Percentiles rank a stretch among this genome's conserved stretches.
phyloP scores from a whole-genome alignment of 2,797 vertebrate genomes.

The Platalea minor region DNA sequence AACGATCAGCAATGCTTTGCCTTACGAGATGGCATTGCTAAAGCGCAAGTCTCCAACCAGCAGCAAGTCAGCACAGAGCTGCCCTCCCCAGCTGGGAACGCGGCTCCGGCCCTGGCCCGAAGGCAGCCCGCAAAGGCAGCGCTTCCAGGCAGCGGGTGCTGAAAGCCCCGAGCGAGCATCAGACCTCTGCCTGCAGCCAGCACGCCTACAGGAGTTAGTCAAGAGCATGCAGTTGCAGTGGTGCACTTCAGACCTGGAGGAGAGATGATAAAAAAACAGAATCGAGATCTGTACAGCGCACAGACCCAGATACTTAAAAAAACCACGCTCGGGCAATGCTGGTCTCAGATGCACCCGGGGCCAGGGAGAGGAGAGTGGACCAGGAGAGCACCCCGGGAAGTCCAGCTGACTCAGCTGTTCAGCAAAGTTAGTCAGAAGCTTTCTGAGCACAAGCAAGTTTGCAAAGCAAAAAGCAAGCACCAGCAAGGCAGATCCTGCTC shows the following conservation, averaged over 20 bases:
- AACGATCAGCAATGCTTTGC: background rate
- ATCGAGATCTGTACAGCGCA: accelerated
- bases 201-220: accelerated
- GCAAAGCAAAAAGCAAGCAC: background rate
- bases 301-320: background rate
- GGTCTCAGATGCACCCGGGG: accelerated
- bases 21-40: background rate
- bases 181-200: background rate
- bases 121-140: background rate
- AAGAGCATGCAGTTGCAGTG: accelerated
- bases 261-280: background rate
- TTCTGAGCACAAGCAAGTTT: background rate
- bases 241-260: accelerated
- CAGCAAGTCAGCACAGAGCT: background rate
- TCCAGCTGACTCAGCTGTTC: background rate
- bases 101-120: background rate
- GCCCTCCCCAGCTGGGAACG: background rate
- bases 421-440: background rate
- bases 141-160: background rate
- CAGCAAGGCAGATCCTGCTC: background rate
- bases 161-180: accelerated
- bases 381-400: background rate
- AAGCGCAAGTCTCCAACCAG: background rate
- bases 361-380: background rate
- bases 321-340: accelerated